A percentile compares a stretch with the other conserved stretches of the same genome.
Conservation (phyloP, 2,113 vertebrate genomes). For the Mustela nigripes region DNA sequence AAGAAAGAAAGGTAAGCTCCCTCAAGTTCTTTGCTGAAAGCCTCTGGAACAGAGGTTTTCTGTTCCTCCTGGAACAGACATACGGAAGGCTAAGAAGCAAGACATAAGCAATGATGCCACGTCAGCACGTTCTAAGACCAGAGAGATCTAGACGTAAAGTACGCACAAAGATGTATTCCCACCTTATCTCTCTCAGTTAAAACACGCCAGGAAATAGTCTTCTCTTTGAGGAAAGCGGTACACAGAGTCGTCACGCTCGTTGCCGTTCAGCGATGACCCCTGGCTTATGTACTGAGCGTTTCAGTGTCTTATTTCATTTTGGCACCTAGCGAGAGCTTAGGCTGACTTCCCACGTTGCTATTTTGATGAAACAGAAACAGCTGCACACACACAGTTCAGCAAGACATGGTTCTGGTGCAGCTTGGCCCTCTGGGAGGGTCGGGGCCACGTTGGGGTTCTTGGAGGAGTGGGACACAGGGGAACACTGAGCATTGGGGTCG, state of each 20-base stretch:
- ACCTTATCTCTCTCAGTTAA: background rate
- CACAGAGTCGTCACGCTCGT: background rate
- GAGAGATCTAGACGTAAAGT: background rate
- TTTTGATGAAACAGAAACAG: background rate
- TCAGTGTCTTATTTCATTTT: background rate
- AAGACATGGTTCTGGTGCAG: background rate
- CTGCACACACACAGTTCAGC: background rate
- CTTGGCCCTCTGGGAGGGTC: background rate
- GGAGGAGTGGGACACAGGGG: background rate
- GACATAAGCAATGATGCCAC: background rate
- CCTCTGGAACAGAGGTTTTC: background rate
- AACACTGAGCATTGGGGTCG: background rate
- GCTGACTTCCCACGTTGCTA: background rate
- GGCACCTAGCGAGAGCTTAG: background rate
- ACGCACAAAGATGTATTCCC: background rate
- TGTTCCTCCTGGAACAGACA: background rate
- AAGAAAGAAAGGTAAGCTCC: background rate
- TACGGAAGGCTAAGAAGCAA: background rate
- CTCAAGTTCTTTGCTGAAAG: constrained; percentile 3
- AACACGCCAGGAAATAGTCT: background rate
- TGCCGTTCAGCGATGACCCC: background rate
- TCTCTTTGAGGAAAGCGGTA: background rate
- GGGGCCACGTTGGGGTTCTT: accelerated
- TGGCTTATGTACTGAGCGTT: background rate
- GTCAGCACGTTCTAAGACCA: too few species aligned